These are phyloP conservation scores for Phytoseiulus persimilis DNA, from an alignment of 2,888 invertebrate species.

Conservation along the genomic window DNA sequence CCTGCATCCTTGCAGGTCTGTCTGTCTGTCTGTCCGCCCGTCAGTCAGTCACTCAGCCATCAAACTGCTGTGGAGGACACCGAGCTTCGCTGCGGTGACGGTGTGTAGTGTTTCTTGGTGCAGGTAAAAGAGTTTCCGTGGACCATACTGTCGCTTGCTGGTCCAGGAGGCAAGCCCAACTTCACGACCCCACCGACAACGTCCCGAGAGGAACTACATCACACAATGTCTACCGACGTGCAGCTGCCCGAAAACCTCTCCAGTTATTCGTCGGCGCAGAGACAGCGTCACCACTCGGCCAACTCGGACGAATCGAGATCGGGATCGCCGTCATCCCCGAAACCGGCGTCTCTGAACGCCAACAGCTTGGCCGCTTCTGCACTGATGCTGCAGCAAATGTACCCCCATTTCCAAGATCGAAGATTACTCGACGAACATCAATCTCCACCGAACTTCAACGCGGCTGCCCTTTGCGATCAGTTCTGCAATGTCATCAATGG, in stretches of 20 bases:
- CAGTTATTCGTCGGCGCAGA: conserved; percentile 11
- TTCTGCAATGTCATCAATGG: conserved; percentile 38
- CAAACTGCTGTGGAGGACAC: conserved; percentile 19
- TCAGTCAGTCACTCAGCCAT: background rate
- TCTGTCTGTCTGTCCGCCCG: background rate
- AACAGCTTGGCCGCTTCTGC: conserved; percentile 31
- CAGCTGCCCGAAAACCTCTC: conserved; percentile 34
- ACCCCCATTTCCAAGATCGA: conserved; percentile 27
- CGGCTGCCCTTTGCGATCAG: conserved; percentile 33
- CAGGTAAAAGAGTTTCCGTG: background rate
- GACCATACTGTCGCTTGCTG: conserved; percentile 36
- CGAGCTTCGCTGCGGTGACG: conserved; percentile 38
- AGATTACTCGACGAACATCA: conserved; percentile 33
- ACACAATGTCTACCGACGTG: conserved; percentile 34
- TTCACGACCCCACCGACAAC: background rate
- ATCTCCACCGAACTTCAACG: conserved; percentile 23
- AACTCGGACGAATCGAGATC: conserved; percentile 29
- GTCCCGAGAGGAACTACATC: background rate
- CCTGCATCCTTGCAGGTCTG: background rate
- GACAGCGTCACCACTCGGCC: conserved; percentile 32
- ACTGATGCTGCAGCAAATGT: conserved; percentile 36
- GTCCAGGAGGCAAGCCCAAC: conserved; percentile 7
- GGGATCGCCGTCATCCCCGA: conserved; percentile 22
- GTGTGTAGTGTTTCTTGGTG: conserved; percentile 30
- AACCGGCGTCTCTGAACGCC: conserved; percentile 27